Conservation (phyloP, 2,113 vertebrate species). For the Apteryx owenii region DNA sequence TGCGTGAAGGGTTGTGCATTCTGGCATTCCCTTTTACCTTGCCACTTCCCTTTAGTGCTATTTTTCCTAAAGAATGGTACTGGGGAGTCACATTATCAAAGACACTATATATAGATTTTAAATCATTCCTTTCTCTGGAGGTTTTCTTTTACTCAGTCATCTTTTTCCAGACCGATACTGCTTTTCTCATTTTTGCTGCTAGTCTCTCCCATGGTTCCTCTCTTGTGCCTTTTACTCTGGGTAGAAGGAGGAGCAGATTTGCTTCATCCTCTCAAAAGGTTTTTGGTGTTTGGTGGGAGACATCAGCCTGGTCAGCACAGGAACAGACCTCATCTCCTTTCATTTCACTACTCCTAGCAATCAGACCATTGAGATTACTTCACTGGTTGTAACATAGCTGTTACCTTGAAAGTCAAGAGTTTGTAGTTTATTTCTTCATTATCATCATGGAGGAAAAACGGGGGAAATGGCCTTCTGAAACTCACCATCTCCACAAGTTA, state of each 20-base stretch:
- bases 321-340: not conserved
- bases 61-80: no score
- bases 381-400: not conserved
- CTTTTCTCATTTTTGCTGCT: not conserved
- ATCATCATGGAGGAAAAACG: not conserved
- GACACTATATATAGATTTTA: not conserved
- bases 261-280: not conserved
- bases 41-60: no score
- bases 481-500: not conserved
- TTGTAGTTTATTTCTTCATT: not conserved
- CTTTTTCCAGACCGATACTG: not conserved
- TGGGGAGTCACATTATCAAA: not conserved
- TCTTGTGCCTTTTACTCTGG: not conserved
- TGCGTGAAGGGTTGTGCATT: no score
- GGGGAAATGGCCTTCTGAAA: not conserved
- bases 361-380: no score
- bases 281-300: not conserved
- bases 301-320: not conserved
- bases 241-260: not conserved
- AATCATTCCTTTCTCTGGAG: not conserved
- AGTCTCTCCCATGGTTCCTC: not conserved
- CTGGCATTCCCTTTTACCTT: no score
- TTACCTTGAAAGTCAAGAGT: not conserved
- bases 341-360: not conserved
- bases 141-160: not conserved